These are phyloP conservation scores for Oscheius sp. DNA, from an alignment of 2,888 invertebrate species.

Conservation along the genomic window DNA sequence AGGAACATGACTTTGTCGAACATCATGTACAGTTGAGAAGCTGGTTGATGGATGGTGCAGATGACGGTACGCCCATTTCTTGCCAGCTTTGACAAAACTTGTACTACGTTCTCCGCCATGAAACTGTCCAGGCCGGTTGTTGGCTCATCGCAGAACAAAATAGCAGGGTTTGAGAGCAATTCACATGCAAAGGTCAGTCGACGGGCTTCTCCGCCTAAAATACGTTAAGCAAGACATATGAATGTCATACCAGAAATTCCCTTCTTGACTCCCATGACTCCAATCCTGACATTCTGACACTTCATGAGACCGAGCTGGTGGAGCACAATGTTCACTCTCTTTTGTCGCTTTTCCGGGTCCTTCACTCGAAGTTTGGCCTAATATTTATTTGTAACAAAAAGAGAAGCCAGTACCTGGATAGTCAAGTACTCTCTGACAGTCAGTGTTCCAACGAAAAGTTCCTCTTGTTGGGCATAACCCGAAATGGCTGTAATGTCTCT, in stretches of 20 bases:
- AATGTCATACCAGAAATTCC: constrained; percentile 60
- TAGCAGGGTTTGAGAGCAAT: constrained; percentile 85
- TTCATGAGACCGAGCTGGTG: constrained; percentile 86
- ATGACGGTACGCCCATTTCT: constrained; percentile 66
- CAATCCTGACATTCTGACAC: constrained; percentile 90
- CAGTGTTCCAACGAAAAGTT: constrained; percentile 71
- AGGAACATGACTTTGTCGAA: constrained; percentile 78
- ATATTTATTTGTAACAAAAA: no score
- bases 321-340: constrained; percentile 78
- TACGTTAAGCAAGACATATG: constrained; percentile 65
- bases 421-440: constrained; percentile 72
- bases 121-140: constrained; percentile 89
- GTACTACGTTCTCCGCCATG: constrained; percentile 89
- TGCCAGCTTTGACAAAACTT: constrained; percentile 77
- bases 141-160: constrained; percentile 96
- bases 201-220: constrained; percentile 84
- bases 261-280: constrained; percentile 83
- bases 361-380: constrained; percentile 76
- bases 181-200: constrained; percentile 90
- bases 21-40: constrained; percentile 69
- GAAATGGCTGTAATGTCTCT: constrained; percentile 62
- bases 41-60: constrained; percentile 73
- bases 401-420: constrained; percentile 74
- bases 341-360: constrained; percentile 78
- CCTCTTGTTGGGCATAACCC: constrained; percentile 73